Percentiles rank a stretch among this genome's conserved stretches.
phyloP scores from a whole-genome alignment of 2,113 vertebrate species.

The Nanorana parkeri region DNA sequence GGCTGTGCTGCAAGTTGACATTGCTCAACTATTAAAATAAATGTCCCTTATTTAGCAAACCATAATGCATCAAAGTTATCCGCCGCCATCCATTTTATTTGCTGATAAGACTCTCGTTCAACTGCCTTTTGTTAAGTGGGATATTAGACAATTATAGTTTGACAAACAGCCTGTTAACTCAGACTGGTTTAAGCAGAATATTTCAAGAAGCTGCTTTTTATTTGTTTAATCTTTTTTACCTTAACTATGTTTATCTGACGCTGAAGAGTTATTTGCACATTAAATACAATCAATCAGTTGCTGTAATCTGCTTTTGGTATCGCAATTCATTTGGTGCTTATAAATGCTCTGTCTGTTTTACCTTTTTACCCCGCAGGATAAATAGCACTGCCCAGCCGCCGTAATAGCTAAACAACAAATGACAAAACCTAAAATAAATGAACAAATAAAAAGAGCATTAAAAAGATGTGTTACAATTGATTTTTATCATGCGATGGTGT shows the following conservation, averaged over 20 bases:
- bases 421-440: conserved; percentile 16
- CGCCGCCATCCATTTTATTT: conserved; percentile 29
- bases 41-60: conserved; percentile 15
- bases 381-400: conserved; percentile 12
- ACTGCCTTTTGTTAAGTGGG: neutral
- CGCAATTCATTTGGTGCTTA: conserved; percentile 15
- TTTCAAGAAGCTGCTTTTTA: neutral
- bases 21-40: conserved; percentile 23
- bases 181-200: neutral
- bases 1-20: conserved; percentile 1
- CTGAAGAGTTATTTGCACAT: conserved; percentile 42
- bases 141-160: conserved; percentile 26
- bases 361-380: conserved; percentile 19
- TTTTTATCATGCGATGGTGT: neutral
- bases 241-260: conserved; percentile 35
- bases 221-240: conserved; percentile 5
- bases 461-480: conserved; percentile 42
- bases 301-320: conserved; percentile 25
- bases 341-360: neutral
- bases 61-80: conserved; percentile 32
- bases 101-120: conserved; percentile 19
- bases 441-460: conserved; percentile 41
- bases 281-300: conserved; percentile 8
- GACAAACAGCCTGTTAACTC: conserved; percentile 29
- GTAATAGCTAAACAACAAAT: conserved; percentile 30